A percentile compares a stretch with the other conserved stretches of the same genome.
phyloP scores from a whole-genome alignment of 2,113 vertebrate genomes.

The Pelecanoides urinatrix region DNA sequence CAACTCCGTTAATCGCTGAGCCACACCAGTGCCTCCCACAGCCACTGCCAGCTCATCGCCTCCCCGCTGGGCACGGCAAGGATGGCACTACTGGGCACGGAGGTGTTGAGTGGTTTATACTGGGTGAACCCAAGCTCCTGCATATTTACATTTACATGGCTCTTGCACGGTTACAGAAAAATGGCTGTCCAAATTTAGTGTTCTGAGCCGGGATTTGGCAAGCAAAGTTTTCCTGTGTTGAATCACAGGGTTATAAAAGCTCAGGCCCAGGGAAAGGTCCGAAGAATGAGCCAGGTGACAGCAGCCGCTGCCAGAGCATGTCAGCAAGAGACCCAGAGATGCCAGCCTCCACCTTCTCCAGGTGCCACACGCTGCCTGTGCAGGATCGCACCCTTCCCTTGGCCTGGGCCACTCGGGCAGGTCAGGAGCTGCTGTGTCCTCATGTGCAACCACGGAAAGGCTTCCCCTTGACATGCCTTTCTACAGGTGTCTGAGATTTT shows the following conservation, averaged over 20 bases:
- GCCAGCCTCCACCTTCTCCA: not conserved
- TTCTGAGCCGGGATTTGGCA: not conserved
- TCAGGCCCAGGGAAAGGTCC: not conserved
- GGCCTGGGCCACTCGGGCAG: not conserved
- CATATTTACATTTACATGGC: no score
- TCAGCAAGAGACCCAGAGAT: not conserved
- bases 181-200: not conserved
- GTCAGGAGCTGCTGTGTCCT: not conserved
- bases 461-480: not conserved
- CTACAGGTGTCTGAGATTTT: not conserved
- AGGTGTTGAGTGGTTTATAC: not conserved
- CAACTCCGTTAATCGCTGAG: not conserved
- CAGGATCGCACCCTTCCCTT: not conserved
- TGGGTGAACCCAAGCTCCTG: not conserved
- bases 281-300: not conserved
- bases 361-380: not conserved
- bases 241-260: not conserved
- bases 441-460: not conserved
- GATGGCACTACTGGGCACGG: rapidly evolving
- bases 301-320: not conserved
- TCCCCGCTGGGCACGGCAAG: not conserved
- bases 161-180: not conserved
- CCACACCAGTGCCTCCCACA: not conserved
- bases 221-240: not conserved
- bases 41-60: rapidly evolving